Percentiles rank a stretch among this genome's conserved stretches.
Evolutionary conservation across 2,113 vertebrate species (phyloP).

Genomic region (Helogale parvula): DNA sequence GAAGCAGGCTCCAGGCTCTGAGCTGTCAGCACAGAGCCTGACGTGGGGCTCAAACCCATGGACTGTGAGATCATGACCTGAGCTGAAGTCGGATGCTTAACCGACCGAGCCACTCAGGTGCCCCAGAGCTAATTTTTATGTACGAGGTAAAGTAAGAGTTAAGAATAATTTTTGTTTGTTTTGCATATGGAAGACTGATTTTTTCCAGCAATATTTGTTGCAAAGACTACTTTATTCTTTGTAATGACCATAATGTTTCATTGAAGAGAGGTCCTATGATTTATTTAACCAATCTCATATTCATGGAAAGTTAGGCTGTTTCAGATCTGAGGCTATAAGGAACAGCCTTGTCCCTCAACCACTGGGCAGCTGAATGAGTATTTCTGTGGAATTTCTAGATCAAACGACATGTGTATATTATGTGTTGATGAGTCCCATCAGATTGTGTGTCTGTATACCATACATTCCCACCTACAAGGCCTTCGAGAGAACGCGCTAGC

Average conservation of each 20-base stretch:
- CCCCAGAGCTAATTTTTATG: not conserved
- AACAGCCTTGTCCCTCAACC: not conserved
- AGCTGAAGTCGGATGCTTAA: no score
- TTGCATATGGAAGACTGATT: not conserved
- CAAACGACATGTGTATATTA: not conserved
- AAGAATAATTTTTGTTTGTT: conserved; percentile 7
- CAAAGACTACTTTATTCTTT: not conserved
- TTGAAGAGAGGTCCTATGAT: not conserved
- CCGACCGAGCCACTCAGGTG: no score
- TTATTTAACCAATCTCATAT: not conserved
- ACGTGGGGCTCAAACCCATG: no score
- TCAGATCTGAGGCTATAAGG: not conserved
- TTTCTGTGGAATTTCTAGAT: not conserved
- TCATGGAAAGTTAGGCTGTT: not conserved
- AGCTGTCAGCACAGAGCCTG: no score
- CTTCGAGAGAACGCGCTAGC: not conserved
- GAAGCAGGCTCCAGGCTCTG: no score
- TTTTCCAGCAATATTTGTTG: not conserved
- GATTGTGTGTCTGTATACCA: not conserved
- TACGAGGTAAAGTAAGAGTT: not conserved
- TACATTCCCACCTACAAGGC: not conserved
- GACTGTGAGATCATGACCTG: no score
- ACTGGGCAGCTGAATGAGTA: no score
- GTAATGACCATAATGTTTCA: not conserved
- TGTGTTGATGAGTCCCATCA: not conserved